phyloP scores from a whole-genome alignment of 2,113 vertebrate genomes.

The Henicopernis longicauda region DNA sequence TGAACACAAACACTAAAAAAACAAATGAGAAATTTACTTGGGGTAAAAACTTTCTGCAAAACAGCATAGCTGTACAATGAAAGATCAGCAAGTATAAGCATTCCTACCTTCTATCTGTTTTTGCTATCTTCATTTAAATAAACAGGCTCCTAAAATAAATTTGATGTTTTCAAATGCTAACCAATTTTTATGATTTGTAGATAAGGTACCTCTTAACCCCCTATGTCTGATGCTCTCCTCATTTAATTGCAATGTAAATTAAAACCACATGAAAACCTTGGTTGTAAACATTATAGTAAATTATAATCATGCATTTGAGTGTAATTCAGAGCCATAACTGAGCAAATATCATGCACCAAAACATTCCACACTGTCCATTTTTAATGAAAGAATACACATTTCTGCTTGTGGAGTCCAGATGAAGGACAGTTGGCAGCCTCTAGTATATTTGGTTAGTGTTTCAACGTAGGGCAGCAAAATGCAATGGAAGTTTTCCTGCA shows the following conservation, averaged over 20 bases:
- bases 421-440: not conserved
- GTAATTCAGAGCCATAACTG: constrained; percentile 50
- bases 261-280: constrained; percentile 51
- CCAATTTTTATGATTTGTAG: constrained; percentile 51
- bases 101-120: not conserved
- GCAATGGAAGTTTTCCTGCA: constrained; percentile 22
- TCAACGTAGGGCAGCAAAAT: not conserved
- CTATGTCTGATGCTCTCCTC: constrained; percentile 5
- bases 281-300: constrained; percentile 63
- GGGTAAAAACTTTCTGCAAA: constrained; percentile 78
- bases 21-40: constrained; percentile 83
- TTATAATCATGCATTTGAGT: constrained; percentile 56
- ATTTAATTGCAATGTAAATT: constrained; percentile 57
- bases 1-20: constrained; percentile 85
- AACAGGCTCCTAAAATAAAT: constrained; percentile 30
- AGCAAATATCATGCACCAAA: constrained; percentile 43
- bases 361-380: constrained; percentile 20
- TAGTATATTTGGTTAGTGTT: constrained; percentile 11
- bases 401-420: constrained; percentile 11
- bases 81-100: constrained; percentile 21
- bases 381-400: constrained; percentile 33
- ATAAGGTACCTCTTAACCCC: constrained; percentile 47
- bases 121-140: constrained; percentile 46
- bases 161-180: constrained; percentile 30
- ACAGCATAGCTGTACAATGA: constrained; percentile 41